Percentiles rank a stretch among this genome's conserved stretches.
phyloP scores from a whole-genome alignment of 2,888 invertebrate genomes.

The Latrodectus hesperus region DNA sequence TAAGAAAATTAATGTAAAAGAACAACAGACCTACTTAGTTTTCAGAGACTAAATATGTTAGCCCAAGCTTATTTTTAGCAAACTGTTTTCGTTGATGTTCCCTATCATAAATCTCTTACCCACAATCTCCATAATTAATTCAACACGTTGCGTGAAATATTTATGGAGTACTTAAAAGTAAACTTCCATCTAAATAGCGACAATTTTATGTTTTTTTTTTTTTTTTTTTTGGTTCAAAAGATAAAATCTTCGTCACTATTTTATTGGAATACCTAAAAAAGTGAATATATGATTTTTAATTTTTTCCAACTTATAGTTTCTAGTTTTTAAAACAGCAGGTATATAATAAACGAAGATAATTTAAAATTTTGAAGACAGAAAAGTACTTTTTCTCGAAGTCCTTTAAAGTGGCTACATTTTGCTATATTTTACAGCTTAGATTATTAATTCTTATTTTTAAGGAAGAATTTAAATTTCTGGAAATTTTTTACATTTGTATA shows the following conservation, averaged over 20 bases:
- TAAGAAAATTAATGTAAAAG: no score
- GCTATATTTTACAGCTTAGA: no score
- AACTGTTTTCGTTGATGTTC: slow-evolving; percentile 31
- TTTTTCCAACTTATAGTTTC: not conserved
- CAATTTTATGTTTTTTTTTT: no score
- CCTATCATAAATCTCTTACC: slow-evolving; percentile 42
- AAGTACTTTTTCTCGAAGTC: no score
- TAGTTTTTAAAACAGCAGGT: no score
- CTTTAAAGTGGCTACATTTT: no score
- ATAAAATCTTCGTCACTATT: slow-evolving; percentile 1
- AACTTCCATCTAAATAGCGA: slow-evolving; percentile 38
- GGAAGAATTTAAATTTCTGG: no score
- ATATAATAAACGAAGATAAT: no score
- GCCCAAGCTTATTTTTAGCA: slow-evolving; percentile 23
- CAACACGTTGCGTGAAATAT: slow-evolving; percentile 29
- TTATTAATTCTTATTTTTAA: no score
- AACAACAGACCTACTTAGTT: not conserved
- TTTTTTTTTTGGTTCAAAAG: not conserved
- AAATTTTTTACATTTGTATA: no score
- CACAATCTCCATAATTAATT: slow-evolving; percentile 41
- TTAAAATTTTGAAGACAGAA: no score
- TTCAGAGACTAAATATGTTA: slow-evolving; percentile 40
- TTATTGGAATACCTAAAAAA: slow-evolving; percentile 24
- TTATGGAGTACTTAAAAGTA: slow-evolving; percentile 48
- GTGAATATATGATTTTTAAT: not conserved